Evolutionary conservation across 2,113 vertebrate species (phyloP), one percentile per base, ranked within the genome.

Genomic region (Cisticola juncidis): DNA sequence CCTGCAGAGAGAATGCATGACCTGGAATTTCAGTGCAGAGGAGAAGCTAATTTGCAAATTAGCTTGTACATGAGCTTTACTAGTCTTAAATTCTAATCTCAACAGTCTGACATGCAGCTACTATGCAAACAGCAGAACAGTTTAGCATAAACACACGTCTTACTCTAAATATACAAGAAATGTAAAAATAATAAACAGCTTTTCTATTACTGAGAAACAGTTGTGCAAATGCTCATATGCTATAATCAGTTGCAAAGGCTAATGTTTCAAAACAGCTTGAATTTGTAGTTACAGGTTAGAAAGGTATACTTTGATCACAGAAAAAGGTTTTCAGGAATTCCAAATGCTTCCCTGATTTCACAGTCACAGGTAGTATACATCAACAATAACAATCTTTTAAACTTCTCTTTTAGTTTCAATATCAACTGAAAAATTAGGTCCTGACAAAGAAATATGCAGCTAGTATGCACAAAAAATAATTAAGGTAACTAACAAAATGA

Each of bases 11-110:
- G 61, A 91, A 95, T 45, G 23, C 62, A 61, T 65, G 90, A 86
- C 90, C 54, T 44, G 51, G 62, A 92, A 88, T 66, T 92, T 54
- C 44, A 94, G 42, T 4, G 4, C 4, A 42, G 76, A 70, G 88
- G 85, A 93, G 66, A 2, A 88, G 88, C 71, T 90, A 29, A 62
- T 42, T 86, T 77, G 68, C 33, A 92, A 93, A 92, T 96, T 77
- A 94, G 79, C 79, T 93, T 86, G 79, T 80, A 88, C 88, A 83
- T 73, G 50, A 93, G 86, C 92, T 93, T 94, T 92, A 58, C 58
- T 77, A 53, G 74, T 83, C 88, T 97, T 86, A 95, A 80, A 86
- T 66, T 88, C 68, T 92, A 86, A 96, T 88, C 92, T 88, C 66
- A 70, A 38, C 35, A 73, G 86, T 73, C 79, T 88, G 82, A 33